Evolutionary conservation across 2,888 invertebrate species (phyloP).

Genomic region (Ecdyonurus torrentis): DNA sequence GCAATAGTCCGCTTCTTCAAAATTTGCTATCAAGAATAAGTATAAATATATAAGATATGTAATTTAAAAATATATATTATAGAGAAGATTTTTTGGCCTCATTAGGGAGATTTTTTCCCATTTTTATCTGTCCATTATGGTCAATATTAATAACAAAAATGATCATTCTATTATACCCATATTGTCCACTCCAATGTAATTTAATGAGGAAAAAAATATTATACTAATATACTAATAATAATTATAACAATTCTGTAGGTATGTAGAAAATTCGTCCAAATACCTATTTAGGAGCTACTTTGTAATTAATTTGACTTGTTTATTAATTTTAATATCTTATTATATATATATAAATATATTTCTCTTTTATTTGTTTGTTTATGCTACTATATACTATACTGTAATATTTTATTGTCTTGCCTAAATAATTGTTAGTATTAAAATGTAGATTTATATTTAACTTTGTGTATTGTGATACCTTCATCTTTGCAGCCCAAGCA

Average conservation of each 20-base stretch:
- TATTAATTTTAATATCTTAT: not conserved
- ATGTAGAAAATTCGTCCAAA: not conserved
- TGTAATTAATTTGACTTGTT: too few species aligned
- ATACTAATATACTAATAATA: not conserved
- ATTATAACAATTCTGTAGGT: not conserved
- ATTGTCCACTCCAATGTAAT: not conserved
- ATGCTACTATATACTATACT: not conserved
- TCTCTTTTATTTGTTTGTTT: not conserved
- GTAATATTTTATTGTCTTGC: not conserved
- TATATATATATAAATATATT: not conserved
- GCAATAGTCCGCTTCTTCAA: not conserved
- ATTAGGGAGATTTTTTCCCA: not conserved
- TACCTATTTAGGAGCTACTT: not conserved
- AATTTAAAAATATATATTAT: too few species aligned
- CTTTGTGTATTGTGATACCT: not conserved
- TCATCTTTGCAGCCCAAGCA: not conserved
- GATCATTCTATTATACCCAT: not conserved
- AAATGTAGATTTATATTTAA: too few species aligned
- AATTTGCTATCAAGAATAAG: not conserved
- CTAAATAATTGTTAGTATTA: not conserved
- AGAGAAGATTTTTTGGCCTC: not conserved
- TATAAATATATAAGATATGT: not conserved
- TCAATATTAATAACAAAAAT: not conserved
- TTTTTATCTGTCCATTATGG: not conserved
- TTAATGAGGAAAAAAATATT: not conserved